A percentile compares a stretch with the other conserved stretches of the same genome.
Evolutionary conservation across 2,113 vertebrate genomes (phyloP).

Genomic region (Aplodontia rufa): DNA sequence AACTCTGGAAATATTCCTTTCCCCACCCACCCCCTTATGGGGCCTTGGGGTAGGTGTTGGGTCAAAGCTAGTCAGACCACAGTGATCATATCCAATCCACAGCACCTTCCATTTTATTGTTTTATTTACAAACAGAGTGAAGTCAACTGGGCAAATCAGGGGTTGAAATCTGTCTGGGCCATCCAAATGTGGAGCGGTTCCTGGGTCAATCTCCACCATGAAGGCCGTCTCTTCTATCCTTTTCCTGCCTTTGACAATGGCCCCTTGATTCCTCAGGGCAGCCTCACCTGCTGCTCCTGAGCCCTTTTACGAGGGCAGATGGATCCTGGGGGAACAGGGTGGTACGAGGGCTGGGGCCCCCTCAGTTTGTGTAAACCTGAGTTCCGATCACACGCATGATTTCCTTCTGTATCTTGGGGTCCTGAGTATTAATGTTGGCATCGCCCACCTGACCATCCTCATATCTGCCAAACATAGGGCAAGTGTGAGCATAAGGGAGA

Average conservation of each 20-base stretch:
- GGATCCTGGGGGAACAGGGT: conserved; percentile 41
- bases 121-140: conserved; percentile 77
- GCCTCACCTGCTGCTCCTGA: conserved; percentile 64
- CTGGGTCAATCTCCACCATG: conserved; percentile 56
- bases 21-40: not conserved
- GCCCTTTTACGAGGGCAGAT: conserved; percentile 53
- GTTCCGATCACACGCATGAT: conserved; percentile 99
- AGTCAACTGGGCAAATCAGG: conserved; percentile 47
- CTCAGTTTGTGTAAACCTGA: conserved; percentile 98
- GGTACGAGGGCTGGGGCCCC: conserved; percentile 69
- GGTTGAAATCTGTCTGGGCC: conserved; percentile 40
- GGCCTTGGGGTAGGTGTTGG: not conserved
- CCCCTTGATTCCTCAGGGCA: conserved; percentile 67
- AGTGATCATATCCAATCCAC: conserved; percentile 75
- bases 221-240: conserved; percentile 42
- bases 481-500: conserved; percentile 27
- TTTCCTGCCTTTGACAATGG: conserved; percentile 39
- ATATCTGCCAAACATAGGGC: conserved; percentile 88
- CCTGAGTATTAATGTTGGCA: conserved; percentile 99
- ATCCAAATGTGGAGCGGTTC: conserved; percentile 61
- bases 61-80: conserved; percentile 67
- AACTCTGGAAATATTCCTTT: not conserved
- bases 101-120: conserved; percentile 77
- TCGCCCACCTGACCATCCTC: conserved; percentile 99
- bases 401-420: conserved; percentile 99